A percentile compares a stretch with the other conserved stretches of the same genome.
These are phyloP conservation scores for Heliconius charithonia DNA, from an alignment of 2,888 invertebrate species.

Conservation along the genomic window DNA sequence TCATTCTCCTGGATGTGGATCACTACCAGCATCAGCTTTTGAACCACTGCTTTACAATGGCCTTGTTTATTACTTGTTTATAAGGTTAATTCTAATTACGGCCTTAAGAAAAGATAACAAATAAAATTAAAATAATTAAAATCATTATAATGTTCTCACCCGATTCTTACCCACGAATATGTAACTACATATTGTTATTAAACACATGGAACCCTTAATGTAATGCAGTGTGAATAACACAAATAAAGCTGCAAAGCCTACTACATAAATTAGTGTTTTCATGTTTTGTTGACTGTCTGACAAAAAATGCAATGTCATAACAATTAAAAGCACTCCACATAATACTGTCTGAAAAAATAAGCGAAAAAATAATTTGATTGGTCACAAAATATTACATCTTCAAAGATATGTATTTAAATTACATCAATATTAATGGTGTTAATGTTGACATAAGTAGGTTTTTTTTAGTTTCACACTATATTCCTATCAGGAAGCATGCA, in stretches of 20 bases:
- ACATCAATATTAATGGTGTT: not conserved
- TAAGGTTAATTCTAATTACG: not conserved
- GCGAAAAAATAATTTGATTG: not conserved
- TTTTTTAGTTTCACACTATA: too few species aligned
- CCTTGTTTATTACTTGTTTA: not conserved
- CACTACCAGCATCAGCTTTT: not conserved
- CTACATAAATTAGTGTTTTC: constrained; percentile 50
- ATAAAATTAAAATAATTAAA: not conserved
- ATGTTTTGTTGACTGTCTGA: constrained; percentile 54
- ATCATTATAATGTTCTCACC: constrained; percentile 54
- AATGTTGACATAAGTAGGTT: not conserved
- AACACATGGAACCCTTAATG: constrained; percentile 54
- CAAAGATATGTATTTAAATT: not conserved
- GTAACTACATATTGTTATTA: constrained; percentile 53
- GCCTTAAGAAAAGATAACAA: not conserved
- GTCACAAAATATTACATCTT: not conserved
- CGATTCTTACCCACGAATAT: constrained; percentile 56
- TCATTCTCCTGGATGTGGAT: not conserved
- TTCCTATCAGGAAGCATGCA: too few species aligned
- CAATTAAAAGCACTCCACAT: constrained; percentile 69
- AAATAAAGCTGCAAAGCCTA: constrained; percentile 51
- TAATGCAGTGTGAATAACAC: constrained; percentile 57
- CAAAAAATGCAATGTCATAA: constrained; percentile 63
- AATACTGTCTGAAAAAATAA: constrained; percentile 71
- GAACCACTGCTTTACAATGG: not conserved